Evolutionary conservation across 2,113 vertebrate genomes (phyloP).

Genomic region (Aramus guarauna): DNA sequence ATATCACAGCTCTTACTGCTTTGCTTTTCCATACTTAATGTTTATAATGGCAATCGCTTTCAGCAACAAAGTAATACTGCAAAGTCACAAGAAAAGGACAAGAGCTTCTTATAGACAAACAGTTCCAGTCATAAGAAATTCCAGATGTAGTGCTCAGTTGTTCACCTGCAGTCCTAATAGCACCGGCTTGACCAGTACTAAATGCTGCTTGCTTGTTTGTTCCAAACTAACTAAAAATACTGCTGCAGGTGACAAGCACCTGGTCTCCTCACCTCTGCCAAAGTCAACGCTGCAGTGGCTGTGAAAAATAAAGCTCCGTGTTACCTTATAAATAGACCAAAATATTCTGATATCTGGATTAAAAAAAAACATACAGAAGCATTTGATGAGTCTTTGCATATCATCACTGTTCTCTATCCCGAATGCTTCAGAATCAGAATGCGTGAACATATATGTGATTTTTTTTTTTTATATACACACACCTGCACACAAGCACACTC

Average conservation of each 20-base stretch:
- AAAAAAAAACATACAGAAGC: not conserved
- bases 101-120: not conserved
- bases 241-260: not conserved
- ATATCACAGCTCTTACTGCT: not conserved
- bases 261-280: not conserved
- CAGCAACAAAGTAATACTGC: not conserved
- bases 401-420: not conserved
- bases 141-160: not conserved
- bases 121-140: not conserved
- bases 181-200: not conserved
- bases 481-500: fast-evolving
- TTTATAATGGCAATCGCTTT: not conserved
- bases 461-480: not conserved
- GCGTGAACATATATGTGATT: fast-evolving
- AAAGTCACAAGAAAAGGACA: not conserved
- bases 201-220: not conserved
- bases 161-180: not conserved
- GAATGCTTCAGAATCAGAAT: not conserved
- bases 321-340: not conserved
- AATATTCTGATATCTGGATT: not conserved
- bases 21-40: not conserved
- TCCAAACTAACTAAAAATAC: not conserved
- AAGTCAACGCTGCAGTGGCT: not conserved
- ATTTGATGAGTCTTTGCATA: not conserved
- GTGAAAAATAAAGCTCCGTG: not conserved